These are phyloP conservation scores for Edolisoma coerulescens DNA, from an alignment of 2,113 vertebrate species.

Conservation along the genomic window DNA sequence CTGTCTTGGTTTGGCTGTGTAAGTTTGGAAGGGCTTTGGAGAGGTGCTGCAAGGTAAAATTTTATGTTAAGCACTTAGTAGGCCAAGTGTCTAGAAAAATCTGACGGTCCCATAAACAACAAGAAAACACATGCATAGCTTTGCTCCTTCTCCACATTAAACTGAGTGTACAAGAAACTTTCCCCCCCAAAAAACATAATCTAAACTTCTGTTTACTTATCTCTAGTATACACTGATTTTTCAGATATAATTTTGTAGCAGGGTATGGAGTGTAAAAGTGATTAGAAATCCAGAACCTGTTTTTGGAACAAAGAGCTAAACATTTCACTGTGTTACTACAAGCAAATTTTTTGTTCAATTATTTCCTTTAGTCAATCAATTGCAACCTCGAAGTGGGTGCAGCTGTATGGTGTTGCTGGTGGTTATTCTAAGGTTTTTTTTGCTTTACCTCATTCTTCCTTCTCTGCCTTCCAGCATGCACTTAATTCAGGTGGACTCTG, in stretches of 20 bases:
- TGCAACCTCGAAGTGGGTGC: not conserved
- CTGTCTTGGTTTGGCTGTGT: not conserved
- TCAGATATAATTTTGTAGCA: not conserved
- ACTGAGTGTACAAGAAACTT: not conserved
- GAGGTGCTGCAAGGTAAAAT: not conserved
- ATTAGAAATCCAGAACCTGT: not conserved
- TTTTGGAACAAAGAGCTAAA: not conserved
- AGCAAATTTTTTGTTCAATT: not conserved
- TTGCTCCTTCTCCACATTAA: not conserved
- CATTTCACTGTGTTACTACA: not conserved
- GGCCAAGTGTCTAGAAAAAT: not conserved
- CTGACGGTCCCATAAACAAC: not conserved
- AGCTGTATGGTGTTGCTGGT: not conserved
- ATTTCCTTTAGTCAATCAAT: not conserved
- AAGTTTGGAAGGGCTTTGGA: not conserved
- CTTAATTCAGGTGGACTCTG: conserved; percentile 90
- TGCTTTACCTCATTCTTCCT: not conserved
- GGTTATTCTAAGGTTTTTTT: not conserved
- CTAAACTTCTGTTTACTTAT: not conserved
- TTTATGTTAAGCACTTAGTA: not conserved
- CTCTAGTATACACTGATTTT: not conserved
- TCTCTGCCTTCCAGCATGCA: conserved; percentile 73
- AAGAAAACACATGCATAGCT: not conserved
- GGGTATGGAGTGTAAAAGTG: rapidly evolving
- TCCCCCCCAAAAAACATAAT: rapidly evolving